These are phyloP conservation scores for Hoplostethus mediterraneus DNA, from an alignment of 2,797 vertebrate species.

Conservation along the genomic window DNA sequence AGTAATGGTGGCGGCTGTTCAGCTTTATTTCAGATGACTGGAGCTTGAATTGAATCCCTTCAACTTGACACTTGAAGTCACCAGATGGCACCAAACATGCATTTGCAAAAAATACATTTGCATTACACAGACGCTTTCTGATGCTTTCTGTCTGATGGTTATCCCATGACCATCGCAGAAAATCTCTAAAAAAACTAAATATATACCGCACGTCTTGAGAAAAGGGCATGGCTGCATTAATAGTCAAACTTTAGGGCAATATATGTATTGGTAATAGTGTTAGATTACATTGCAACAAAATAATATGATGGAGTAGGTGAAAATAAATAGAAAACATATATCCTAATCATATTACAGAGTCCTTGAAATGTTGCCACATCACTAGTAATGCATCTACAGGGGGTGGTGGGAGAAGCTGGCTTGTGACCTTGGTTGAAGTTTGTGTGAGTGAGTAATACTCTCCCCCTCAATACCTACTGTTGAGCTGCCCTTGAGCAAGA, in stretches of 20 bases:
- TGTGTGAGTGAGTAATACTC: too few species aligned
- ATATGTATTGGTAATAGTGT: neutral
- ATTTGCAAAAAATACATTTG: slow-evolving; percentile 69
- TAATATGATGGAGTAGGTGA: too few species aligned
- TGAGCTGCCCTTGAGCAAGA: neutral
- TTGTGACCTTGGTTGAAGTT: too few species aligned
- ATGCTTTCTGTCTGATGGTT: slow-evolving; percentile 63
- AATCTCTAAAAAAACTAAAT: slow-evolving; percentile 36
- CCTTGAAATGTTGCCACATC: too few species aligned
- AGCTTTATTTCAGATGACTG: slow-evolving; percentile 45
- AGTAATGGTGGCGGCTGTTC: slow-evolving; percentile 64
- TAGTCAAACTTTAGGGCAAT: neutral
- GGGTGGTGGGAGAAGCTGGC: too few species aligned
- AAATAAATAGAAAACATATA: neutral
- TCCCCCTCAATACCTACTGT: too few species aligned
- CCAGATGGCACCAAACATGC: slow-evolving; percentile 81
- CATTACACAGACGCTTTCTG: slow-evolving; percentile 60
- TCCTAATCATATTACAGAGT: too few species aligned
- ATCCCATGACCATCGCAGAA: slow-evolving; percentile 47
- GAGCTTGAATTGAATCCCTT: slow-evolving; percentile 64
- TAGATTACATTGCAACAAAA: too few species aligned
- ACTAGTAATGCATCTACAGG: too few species aligned
- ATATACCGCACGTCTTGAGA: slow-evolving; percentile 20
- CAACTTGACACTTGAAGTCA: slow-evolving; percentile 67
- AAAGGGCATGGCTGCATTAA: slow-evolving; percentile 13